Evolutionary conservation across 2,888 invertebrate genomes (phyloP), one percentile per base, ranked within the genome.

Genomic region (Stramonita haemastoma): DNA sequence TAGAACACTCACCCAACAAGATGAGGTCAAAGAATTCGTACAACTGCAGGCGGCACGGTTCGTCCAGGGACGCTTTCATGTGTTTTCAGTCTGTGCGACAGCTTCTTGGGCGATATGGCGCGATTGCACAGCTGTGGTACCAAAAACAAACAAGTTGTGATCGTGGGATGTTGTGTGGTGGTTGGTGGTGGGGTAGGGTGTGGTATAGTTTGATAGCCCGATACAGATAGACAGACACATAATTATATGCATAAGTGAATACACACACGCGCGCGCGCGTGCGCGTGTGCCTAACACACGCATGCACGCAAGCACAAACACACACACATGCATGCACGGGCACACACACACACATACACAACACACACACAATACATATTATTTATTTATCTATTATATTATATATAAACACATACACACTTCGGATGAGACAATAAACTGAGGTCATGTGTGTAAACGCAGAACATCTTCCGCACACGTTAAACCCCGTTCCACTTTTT

Each of bases 81-180:
- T 95, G 95, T 91, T 95, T n/a, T 95, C 36, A 95, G 91, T 57
- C 95, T 90, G 89, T 95, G 95, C 92, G 94, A 93, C 92, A 95
- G 91, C 90, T 95, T 95, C 92, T 94, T 91, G 0, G 95, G 95
- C 0, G 95, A 94, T 15, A 95, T 95, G 81, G 92, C 93, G n/a
- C 94, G 93, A 13, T 93, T 92, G 91, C 95, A 95, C 95, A 95
- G 94, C 95, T 95, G 83, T 32, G n/a, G n/a, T 2, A 81, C 15
- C 11, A 60, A 32, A 34, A n/a, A 34, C 11, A 66, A 6, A 66
- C 2, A 66, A 13, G 15, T 15, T 8, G 60, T 15, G 22, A 17
- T 60, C 6, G 60, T 60, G 60, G 4, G 60, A n/a, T 73, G 70
- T n/a, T 26, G n/a, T 73, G 70, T 15, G 4, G 60, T 60, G 60